These are phyloP conservation scores for Solenopsis invicta DNA, from an alignment of 1,140 invertebrate genomes.

Conservation along the genomic window DNA sequence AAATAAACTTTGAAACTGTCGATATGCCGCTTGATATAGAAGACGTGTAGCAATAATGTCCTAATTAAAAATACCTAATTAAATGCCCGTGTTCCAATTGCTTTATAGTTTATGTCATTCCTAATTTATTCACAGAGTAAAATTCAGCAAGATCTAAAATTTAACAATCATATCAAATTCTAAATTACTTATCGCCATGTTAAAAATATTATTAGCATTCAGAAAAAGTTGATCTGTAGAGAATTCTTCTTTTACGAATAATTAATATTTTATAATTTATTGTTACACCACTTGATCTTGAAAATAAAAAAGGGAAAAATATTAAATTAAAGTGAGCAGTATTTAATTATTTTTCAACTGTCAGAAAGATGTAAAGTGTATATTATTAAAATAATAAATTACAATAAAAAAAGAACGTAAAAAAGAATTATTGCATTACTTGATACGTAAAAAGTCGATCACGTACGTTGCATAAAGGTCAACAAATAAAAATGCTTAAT, in stretches of 20 bases:
- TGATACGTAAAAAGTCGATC: too few species aligned
- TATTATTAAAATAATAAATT: too few species aligned
- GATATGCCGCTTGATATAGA: background rate
- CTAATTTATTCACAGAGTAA: background rate
- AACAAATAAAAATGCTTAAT: too few species aligned
- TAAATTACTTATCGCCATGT: background rate
- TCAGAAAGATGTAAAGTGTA: too few species aligned
- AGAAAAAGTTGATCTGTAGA: background rate
- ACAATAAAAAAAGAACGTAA: too few species aligned
- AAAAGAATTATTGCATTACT: too few species aligned
- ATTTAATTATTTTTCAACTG: too few species aligned
- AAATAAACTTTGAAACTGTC: conserved; percentile 63
- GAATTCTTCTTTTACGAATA: background rate
- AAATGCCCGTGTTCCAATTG: background rate
- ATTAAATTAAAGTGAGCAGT: too few species aligned
- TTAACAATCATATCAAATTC: background rate
- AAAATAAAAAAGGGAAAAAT: too few species aligned
- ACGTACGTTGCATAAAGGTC: too few species aligned
- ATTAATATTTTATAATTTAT: too few species aligned
- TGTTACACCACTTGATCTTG: too few species aligned
- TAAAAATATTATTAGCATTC: background rate
- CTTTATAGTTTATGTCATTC: background rate
- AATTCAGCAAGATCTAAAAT: background rate
- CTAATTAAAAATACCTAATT: conserved; percentile 51
- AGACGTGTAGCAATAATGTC: conserved; percentile 51